phyloP scores from a whole-genome alignment of 1,140 invertebrate genomes.

The Drosophila sp. region DNA sequence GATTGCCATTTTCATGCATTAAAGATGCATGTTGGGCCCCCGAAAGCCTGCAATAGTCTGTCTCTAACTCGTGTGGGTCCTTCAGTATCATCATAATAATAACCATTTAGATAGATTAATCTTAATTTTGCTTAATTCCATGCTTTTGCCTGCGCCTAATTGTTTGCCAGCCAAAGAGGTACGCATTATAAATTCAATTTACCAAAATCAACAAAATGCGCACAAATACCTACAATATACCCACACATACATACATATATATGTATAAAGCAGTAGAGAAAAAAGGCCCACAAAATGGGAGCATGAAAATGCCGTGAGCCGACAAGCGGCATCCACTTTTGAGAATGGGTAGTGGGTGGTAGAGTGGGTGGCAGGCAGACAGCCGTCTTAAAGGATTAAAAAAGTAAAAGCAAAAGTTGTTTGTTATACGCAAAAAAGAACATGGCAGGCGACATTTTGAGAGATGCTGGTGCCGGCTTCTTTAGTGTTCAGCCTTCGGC shows the following conservation, averaged over 20 bases:
- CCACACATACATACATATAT: background rate
- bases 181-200: constrained; percentile 66
- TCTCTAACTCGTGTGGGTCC: background rate
- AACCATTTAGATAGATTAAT: constrained; percentile 58
- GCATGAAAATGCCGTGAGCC: constrained; percentile 24
- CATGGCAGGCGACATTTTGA: constrained; percentile 54
- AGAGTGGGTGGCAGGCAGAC: constrained; percentile 29
- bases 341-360: constrained; percentile 14
- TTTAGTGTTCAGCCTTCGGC: background rate
- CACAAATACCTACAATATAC: background rate
- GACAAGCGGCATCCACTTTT: background rate
- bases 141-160: constrained; percentile 28
- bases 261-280: background rate
- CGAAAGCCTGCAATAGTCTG: background rate
- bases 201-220: constrained; percentile 29
- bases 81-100: background rate
- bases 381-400: constrained; percentile 68
- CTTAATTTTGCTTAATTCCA: constrained; percentile 27
- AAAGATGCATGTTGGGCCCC: background rate
- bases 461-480: background rate
- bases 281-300: background rate
- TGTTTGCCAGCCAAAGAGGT: constrained; percentile 19
- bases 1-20: too few species aligned
- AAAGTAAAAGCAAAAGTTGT: constrained; percentile 58
- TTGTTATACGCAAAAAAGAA: constrained; percentile 46